Percentiles rank a stretch among this genome's conserved stretches.
phyloP scores from a whole-genome alignment of 2,113 vertebrate species.

The Mormoops blainvillei region DNA sequence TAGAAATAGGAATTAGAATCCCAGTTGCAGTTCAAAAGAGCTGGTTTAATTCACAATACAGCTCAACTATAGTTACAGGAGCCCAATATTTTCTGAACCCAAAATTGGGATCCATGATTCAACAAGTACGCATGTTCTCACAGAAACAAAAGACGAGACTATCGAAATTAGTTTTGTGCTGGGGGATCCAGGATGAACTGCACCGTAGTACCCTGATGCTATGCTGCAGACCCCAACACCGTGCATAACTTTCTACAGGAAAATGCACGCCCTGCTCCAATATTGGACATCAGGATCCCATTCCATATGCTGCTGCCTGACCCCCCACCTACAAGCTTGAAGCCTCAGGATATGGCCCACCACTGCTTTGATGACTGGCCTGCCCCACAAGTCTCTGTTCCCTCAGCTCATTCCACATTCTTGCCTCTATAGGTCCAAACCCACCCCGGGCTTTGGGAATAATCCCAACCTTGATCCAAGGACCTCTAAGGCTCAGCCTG shows the following conservation, averaged over 20 bases:
- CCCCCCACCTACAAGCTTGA: not conserved
- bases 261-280: not conserved
- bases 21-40: not conserved
- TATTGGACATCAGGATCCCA: accelerated
- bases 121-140: not conserved
- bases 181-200: not conserved
- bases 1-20: not conserved
- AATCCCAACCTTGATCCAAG: not conserved
- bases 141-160: not conserved
- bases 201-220: accelerated
- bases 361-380: not conserved
- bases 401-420: not conserved
- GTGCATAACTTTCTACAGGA: accelerated
- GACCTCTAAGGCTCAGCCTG: too few species aligned
- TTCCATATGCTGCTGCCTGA: not conserved
- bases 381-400: not conserved
- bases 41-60: not conserved
- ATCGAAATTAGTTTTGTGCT: not conserved
- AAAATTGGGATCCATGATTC: not conserved
- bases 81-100: not conserved
- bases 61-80: not conserved
- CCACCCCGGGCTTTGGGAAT: not conserved
- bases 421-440: accelerated
- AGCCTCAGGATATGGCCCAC: not conserved
- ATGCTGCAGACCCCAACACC: accelerated